A percentile compares a stretch with the other conserved stretches of the same genome.
phyloP scores from a whole-genome alignment of 2,888 invertebrate species.

The Hyalella azteca region DNA sequence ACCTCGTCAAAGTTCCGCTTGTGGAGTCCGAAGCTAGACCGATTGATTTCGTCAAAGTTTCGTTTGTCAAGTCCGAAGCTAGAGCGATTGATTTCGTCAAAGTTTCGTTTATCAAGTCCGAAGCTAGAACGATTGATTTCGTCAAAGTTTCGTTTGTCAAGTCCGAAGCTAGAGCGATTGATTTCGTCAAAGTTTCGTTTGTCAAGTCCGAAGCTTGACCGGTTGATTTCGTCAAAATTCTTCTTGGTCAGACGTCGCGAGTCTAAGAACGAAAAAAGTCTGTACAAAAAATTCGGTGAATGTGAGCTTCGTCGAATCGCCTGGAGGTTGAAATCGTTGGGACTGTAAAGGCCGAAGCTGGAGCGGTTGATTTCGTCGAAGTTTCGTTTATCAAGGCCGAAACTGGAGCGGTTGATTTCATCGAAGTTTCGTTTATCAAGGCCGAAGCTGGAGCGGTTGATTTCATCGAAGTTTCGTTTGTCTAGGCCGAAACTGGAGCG shows the following conservation, averaged over 20 bases:
- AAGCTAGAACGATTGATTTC: conserved; percentile 66
- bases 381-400: conserved; percentile 68
- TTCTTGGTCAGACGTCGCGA: background rate
- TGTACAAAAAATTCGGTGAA: background rate
- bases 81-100: conserved; percentile 67
- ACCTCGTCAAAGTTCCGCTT: conserved; percentile 67
- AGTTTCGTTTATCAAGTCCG: conserved; percentile 64
- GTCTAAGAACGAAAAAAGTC: conserved; percentile 13
- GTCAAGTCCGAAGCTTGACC: conserved; percentile 29
- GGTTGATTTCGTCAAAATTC: conserved; percentile 68
- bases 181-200: conserved; percentile 71
- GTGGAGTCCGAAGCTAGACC: conserved; percentile 65
- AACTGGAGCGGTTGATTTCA: conserved; percentile 69
- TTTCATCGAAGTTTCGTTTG: conserved; percentile 70
- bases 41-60: conserved; percentile 67
- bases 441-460: conserved; percentile 69
- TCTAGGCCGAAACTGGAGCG: conserved; percentile 66
- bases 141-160: conserved; percentile 65
- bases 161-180: conserved; percentile 68
- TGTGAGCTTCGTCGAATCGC: conserved; percentile 15
- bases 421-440: conserved; percentile 70
- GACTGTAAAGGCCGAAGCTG: conserved; percentile 66
- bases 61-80: conserved; percentile 68
- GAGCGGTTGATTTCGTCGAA: conserved; percentile 66
- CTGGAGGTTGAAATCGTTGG: conserved; percentile 58